phyloP scores from a whole-genome alignment of 2,113 vertebrate species.

The Scatophagus argus region DNA sequence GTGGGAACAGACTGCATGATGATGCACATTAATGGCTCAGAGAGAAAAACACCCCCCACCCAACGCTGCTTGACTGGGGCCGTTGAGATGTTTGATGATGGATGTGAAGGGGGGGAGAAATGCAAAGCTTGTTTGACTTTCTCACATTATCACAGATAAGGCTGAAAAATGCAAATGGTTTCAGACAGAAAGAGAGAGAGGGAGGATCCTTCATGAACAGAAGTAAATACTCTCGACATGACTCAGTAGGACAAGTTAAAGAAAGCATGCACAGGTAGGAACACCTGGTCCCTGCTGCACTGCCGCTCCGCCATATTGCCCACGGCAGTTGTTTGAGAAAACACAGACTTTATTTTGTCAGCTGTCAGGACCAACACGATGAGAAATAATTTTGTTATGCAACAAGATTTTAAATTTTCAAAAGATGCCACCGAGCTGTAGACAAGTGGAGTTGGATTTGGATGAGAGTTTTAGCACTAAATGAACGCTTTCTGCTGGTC shows the following conservation, averaged over 20 bases:
- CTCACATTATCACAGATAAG: conserved; percentile 27
- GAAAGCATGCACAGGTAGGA: not conserved
- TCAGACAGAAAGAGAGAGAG: conserved; percentile 10
- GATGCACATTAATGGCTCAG: conserved; percentile 67
- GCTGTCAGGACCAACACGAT: conserved; percentile 27
- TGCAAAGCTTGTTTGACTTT: conserved; percentile 27
- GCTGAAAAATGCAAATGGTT: conserved; percentile 55
- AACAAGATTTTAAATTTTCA: conserved; percentile 26
- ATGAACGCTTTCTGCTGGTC: conserved; percentile 9
- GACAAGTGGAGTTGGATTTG: conserved; percentile 9
- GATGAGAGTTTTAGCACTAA: not conserved
- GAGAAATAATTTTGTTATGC: conserved; percentile 25
- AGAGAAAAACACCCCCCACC: conserved; percentile 28
- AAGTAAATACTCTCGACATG: not conserved
- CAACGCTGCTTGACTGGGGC: conserved; percentile 11
- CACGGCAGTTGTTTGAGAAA: conserved; percentile 22
- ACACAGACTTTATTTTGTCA: conserved; percentile 22
- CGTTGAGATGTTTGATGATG: conserved; percentile 39
- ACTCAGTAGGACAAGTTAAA: not conserved
- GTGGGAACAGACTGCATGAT: conserved; percentile 65
- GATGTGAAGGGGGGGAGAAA: conserved; percentile 3
- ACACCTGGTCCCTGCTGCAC: not conserved
- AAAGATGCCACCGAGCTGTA: not conserved
- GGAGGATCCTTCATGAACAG: not conserved
- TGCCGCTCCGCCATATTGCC: not conserved